phyloP scores from a whole-genome alignment of 1,140 invertebrate genomes.

The Limonius californicus region DNA sequence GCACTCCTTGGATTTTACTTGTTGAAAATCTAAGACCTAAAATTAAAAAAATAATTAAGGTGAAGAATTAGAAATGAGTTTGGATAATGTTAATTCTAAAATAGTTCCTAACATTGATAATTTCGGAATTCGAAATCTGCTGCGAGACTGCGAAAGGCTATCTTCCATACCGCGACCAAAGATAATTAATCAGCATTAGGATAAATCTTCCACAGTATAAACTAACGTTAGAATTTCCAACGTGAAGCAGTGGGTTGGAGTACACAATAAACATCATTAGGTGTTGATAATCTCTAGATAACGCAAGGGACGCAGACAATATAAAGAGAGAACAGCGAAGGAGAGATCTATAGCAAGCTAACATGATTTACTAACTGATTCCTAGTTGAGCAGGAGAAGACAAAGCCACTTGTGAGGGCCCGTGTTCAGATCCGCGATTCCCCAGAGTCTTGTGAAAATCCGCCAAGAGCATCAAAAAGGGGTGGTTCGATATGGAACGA shows the following conservation, averaged over 20 bases:
- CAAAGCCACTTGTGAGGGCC: slow-evolving; percentile 23
- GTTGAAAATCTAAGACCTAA: too few species aligned
- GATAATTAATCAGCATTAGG: too few species aligned
- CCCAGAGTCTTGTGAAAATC: background rate
- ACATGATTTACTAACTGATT: slow-evolving; percentile 30
- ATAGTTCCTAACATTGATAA: too few species aligned
- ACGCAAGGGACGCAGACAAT: slow-evolving; percentile 17
- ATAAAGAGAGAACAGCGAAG: slow-evolving; percentile 15
- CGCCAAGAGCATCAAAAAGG: background rate
- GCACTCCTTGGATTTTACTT: too few species aligned
- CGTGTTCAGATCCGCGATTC: background rate
- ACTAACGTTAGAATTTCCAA: background rate
- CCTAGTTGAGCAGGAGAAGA: slow-evolving; percentile 26
- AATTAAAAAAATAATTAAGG: too few species aligned
- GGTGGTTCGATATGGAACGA: too few species aligned
- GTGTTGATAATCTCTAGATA: slow-evolving; percentile 19
- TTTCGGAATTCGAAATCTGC: too few species aligned
- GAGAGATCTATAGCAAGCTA: slow-evolving; percentile 24
- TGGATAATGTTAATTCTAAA: too few species aligned
- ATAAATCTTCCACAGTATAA: too few species aligned
- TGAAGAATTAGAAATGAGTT: too few species aligned
- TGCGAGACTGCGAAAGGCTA: too few species aligned
- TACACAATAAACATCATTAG: slow-evolving; percentile 18
- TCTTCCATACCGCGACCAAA: too few species aligned
- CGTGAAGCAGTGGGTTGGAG: background rate